phyloP scores from a whole-genome alignment of 2,888 invertebrate species.

The Chaetogeoica ovagalla region DNA sequence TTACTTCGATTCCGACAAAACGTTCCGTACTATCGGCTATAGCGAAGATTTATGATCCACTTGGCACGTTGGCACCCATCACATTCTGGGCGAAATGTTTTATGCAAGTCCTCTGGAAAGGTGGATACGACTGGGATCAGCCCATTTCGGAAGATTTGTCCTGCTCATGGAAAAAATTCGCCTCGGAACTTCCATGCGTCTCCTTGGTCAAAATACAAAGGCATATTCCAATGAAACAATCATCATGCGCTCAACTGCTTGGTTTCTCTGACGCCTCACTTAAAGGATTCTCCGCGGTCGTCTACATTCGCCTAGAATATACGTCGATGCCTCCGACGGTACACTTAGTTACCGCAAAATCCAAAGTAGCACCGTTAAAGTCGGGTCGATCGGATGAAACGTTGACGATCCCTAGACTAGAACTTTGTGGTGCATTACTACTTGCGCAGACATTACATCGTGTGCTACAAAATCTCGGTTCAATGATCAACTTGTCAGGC shows the following conservation, averaged over 20 bases:
- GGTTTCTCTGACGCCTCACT: slow-evolving; percentile 15
- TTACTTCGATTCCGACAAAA: not conserved
- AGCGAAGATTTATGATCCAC: slow-evolving; percentile 15
- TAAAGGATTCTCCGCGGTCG: not conserved
- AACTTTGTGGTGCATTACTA: too few relatives aligned
- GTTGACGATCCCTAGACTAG: slow-evolving; percentile 56
- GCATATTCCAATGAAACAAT: not conserved
- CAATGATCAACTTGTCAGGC: slow-evolving; percentile 52
- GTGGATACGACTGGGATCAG: slow-evolving; percentile 10
- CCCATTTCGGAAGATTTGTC: not conserved
- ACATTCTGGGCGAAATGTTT: slow-evolving; percentile 7
- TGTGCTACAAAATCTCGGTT: slow-evolving; percentile 54
- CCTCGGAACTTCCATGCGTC: not conserved
- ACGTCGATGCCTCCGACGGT: not conserved
- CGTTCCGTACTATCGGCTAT: slow-evolving; percentile 2
- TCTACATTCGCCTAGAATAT: slow-evolving; percentile 4
- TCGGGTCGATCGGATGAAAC: slow-evolving; percentile 12
- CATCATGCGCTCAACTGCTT: not conserved
- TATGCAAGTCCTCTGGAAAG: slow-evolving; percentile 8
- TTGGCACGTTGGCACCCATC: slow-evolving; percentile 5
- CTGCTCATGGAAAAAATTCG: not conserved
- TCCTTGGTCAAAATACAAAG: not conserved
- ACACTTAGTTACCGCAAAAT: slow-evolving; percentile 12
- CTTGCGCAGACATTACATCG: slow-evolving; percentile 55
- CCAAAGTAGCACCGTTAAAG: slow-evolving; percentile 14